Evolutionary conservation across 2,888 invertebrate species (phyloP), one percentile per base, ranked within the genome.

Genomic region (Parnassius apollo): DNA sequence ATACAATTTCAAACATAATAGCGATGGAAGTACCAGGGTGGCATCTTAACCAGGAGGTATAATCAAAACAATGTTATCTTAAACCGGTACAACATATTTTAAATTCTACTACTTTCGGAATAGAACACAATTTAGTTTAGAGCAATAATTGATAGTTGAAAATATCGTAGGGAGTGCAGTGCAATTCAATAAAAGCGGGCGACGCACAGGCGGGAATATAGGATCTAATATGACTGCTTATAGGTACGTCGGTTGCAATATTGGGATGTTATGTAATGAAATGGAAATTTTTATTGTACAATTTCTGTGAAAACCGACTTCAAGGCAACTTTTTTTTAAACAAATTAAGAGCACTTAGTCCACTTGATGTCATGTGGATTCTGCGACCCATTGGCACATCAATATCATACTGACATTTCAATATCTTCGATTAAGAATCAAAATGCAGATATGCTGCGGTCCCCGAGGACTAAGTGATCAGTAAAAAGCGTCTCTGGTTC

Each of bases 131-230:
- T 54, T 58, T 9, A n/a, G 35, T n/a, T 52, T 46, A 42, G 25
- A 9, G 10, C 11, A n/a, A 42, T 44, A 10, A 4, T 11, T 9
- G 8, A 7, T n/a, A 42, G 18, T 35, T 13, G 2, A 12, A 55
- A 48, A 44, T 46, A 1, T 46, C 18, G 46, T 44, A 52, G 59
- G 53, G 62, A 46, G 54, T 46, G 45, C 50, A 46, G 45, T 46
- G 49, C 64, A 59, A 69, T 67, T 66, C 71, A 67, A 72, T 73
- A 70, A 71, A 67, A 55, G 66, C 50, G 48, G 71, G 70, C 71
- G 72, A 68, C 73, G 67, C 66, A 69, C 62, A 66, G 74, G 58
- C 69, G 72, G 60, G 57, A 61, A 13, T 1, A 44, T 57, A 64
- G 68, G 57, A 69, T 66, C 68, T 66, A 68, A 70, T 72, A 69